phyloP scores from a whole-genome alignment of 2,888 invertebrate species.

The Phragmatobia fuliginosa region DNA sequence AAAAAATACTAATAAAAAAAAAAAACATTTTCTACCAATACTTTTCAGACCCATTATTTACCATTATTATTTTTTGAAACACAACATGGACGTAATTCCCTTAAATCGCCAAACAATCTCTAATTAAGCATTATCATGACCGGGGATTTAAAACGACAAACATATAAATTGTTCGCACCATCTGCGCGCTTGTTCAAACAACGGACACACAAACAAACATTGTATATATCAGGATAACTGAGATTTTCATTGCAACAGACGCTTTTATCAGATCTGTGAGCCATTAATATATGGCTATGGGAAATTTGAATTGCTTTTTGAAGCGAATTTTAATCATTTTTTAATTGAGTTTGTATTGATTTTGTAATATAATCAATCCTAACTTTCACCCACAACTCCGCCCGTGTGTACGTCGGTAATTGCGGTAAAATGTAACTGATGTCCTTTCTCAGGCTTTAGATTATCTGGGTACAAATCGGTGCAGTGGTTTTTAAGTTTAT shows the following conservation, averaged over 20 bases:
- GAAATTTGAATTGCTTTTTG: neutral
- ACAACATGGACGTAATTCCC: neutral
- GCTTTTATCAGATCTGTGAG: slow-evolving; percentile 28
- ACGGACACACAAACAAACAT: slow-evolving; percentile 49
- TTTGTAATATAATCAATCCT: too few relatives aligned
- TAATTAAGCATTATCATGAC: slow-evolving; percentile 29
- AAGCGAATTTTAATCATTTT: too few relatives aligned
- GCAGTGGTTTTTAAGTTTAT: too few relatives aligned
- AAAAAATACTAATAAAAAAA: too few relatives aligned
- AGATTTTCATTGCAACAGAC: slow-evolving; percentile 44
- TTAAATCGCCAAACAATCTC: slow-evolving; percentile 18
- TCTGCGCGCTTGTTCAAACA: slow-evolving; percentile 46
- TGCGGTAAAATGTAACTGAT: too few relatives aligned
- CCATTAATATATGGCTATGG: neutral
- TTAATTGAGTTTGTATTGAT: too few relatives aligned
- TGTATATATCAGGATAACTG: slow-evolving; percentile 52
- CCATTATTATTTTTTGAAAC: neutral
- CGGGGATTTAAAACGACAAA: slow-evolving; percentile 48
- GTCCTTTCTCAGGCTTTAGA: too few relatives aligned
- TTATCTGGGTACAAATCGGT: too few relatives aligned
- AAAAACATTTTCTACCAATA: neutral
- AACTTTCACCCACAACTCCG: too few relatives aligned
- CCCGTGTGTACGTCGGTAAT: too few relatives aligned
- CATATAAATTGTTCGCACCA: slow-evolving; percentile 46
- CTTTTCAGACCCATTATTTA: neutral